Conservation (phyloP, 2,797 vertebrate species). For the Siniperca undulata region DNA sequence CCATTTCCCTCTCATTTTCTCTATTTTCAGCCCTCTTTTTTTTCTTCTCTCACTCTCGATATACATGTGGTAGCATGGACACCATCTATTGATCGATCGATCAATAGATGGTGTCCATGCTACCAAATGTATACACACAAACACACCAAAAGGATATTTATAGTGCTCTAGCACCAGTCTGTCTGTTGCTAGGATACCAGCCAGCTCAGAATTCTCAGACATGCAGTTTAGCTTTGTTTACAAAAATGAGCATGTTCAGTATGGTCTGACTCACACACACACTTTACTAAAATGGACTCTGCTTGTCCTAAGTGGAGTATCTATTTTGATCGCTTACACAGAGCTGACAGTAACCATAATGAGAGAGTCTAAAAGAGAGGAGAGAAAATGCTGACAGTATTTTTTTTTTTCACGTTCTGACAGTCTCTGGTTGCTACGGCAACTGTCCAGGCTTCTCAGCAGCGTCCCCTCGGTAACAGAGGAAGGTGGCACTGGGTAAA, state of each 20-base stretch:
- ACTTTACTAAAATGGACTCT: not conserved
- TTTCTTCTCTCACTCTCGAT: not conserved
- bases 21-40: not conserved
- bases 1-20: not conserved
- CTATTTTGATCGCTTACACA: not conserved
- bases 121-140: slow-evolving; percentile 20
- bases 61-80: not conserved
- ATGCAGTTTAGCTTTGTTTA: slow-evolving; percentile 64
- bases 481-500: not conserved
- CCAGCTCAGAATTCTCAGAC: slow-evolving; percentile 50
- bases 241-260: slow-evolving; percentile 52
- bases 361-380: slow-evolving; percentile 8
- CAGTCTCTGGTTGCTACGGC: slow-evolving; percentile 42
- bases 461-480: slow-evolving; percentile 24
- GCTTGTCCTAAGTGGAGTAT: not conserved
- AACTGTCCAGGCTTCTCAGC: slow-evolving; percentile 45
- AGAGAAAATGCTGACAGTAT: slow-evolving; percentile 42
- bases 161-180: slow-evolving; percentile 49
- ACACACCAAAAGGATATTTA: slow-evolving; percentile 58
- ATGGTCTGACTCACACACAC: slow-evolving; percentile 2
- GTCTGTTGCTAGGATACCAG: slow-evolving; percentile 79
- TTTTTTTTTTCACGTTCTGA: slow-evolving; percentile 15
- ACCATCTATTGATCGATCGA: slow-evolving; percentile 2
- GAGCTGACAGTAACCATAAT: slow-evolving; percentile 30
- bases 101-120: not conserved